These are phyloP conservation scores for Trachymyrmex cornetzi DNA, from an alignment of 1,140 invertebrate species.

Conservation along the genomic window DNA sequence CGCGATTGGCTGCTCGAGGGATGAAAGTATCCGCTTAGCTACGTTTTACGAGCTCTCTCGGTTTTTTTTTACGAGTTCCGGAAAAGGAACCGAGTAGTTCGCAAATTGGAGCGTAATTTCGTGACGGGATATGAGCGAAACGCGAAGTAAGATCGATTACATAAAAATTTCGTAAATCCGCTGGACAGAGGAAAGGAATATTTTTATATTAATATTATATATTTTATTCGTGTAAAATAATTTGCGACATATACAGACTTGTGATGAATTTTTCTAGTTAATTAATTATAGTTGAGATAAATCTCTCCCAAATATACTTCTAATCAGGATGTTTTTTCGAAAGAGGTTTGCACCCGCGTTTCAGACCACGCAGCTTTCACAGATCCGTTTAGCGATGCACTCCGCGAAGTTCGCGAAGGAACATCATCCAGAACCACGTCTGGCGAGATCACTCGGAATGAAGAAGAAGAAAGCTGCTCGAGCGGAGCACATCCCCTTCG, in stretches of 20 bases:
- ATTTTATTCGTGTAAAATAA: not conserved
- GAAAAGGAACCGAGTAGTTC: slow-evolving; percentile 23
- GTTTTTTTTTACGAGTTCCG: slow-evolving; percentile 30
- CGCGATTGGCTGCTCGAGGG: slow-evolving; percentile 46
- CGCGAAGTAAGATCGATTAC: not conserved
- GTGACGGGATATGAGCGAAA: not conserved
- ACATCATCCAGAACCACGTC: not conserved
- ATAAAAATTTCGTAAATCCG: not conserved
- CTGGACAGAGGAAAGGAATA: not conserved
- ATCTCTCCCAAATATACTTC: not conserved
- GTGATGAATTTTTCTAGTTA: not conserved
- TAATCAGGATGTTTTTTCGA: not conserved
- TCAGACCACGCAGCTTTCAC: not conserved
- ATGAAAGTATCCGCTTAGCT: slow-evolving; percentile 57
- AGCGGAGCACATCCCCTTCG: slow-evolving; percentile 65
- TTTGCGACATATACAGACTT: not conserved
- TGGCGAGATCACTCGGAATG: not conserved
- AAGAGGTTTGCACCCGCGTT: not conserved
- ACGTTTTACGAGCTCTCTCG: slow-evolving; percentile 34
- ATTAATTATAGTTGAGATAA: not conserved
- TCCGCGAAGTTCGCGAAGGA: not conserved
- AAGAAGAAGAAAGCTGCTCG: slow-evolving; percentile 43
- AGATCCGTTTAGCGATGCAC: not conserved
- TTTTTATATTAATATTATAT: not conserved
- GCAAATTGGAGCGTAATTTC: slow-evolving; percentile 46